Evolutionary conservation across 2,113 vertebrate genomes (phyloP), one percentile per base, ranked within the genome.

Genomic region (Gadus chalcogrammus): DNA sequence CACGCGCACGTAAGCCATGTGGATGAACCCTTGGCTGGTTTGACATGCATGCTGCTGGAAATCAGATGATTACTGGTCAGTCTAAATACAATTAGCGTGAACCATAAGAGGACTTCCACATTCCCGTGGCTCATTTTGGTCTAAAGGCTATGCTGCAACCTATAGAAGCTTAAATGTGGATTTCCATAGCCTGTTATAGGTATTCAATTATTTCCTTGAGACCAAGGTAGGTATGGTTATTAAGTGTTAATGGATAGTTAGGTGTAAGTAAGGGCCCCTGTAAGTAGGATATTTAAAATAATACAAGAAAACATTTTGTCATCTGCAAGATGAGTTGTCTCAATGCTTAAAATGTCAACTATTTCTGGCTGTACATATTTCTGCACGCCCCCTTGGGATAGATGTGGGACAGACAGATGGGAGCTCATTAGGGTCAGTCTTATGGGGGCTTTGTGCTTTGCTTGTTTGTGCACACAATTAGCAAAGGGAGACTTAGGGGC

Each of bases 371-470:
- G n/a, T 28, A 52, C 73, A 38, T 17, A 82, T 80, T 85, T 84
- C 74, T 78, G 82, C 73, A 66, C 42, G 11, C 42, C 11, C 42
- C 8, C 42, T 12, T 48, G 71, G 68, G 79, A 71, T 73, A 74
- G 85, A 80, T 68, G 81, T 71, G 48, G 81, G 75, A 55, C 74
- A 77, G 55, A 58, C 89, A 87, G 83, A 87, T 84, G 83, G 83
- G 64, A 73, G 72, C 69, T 80, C 74, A 83, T 85, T 85, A 85
- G 82, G 42, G 77, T 89, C 78, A 75, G 80, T 56, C 77, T 80
- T 73, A 79, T 12, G 42, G 65, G 65, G 67, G 71, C 78, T 85
- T 81, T 82, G 73, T 78, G 68, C 8, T 11, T 75, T 79, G 75
- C 69, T 73, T 65, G 42, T 9, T 9, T 11, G 42, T 48, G 42